A percentile compares a stretch with the other conserved stretches of the same genome.
Evolutionary conservation across 2,113 vertebrate genomes (phyloP).

Genomic region (Barbus barbus): DNA sequence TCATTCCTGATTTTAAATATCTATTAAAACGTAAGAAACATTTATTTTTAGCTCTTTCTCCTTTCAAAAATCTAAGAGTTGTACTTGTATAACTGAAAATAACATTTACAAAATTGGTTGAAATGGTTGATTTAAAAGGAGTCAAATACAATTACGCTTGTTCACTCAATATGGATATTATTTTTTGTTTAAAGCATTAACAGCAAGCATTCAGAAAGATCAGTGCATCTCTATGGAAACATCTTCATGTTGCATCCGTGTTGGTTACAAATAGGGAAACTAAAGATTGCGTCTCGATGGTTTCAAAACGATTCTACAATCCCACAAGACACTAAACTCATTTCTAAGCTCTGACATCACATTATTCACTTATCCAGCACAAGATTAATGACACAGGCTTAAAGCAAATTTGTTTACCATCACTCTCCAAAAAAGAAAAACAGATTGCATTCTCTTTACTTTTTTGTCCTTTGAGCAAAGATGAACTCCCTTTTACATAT

Average conservation of each 20-base stretch:
- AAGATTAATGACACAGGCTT: slow-evolving; percentile 27
- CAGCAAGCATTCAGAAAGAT: not conserved
- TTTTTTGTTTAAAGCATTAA: not conserved
- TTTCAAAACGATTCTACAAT: slow-evolving; percentile 10
- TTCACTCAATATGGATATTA: not conserved
- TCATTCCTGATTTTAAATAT: not conserved
- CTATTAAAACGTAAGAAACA: not conserved
- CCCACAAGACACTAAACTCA: slow-evolving; percentile 17
- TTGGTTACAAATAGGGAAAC: slow-evolving; percentile 2
- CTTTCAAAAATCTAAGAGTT: not conserved
- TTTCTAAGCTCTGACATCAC: slow-evolving; percentile 4
- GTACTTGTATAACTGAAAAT: not conserved
- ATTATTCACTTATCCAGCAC: slow-evolving; percentile 10
- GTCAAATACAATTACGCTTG: not conserved
- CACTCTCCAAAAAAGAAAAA: not conserved
- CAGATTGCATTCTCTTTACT: not conserved
- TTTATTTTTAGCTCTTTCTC: too few species aligned
- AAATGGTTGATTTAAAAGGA: not conserved
- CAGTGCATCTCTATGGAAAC: slow-evolving; percentile 34
- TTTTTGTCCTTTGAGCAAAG: not conserved
- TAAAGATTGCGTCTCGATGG: not conserved
- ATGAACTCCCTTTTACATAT: not conserved
- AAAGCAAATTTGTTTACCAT: not conserved
- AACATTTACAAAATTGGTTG: not conserved
- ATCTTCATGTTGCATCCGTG: slow-evolving; percentile 23